Conservation (phyloP, 2,888 invertebrate genomes). For the Trachelus troglodyta region DNA sequence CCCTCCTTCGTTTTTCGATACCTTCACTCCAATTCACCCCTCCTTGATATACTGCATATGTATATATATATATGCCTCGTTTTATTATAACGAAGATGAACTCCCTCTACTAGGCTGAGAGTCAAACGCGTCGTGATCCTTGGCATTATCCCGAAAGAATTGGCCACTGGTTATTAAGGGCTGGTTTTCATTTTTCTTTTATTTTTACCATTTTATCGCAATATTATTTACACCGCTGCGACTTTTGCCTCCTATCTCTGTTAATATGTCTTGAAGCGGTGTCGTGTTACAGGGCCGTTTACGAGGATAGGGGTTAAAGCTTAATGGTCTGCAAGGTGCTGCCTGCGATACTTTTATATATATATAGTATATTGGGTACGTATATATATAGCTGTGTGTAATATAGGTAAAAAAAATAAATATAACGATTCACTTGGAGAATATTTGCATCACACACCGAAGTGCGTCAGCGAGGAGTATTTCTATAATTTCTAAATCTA, state of each 20-base stretch:
- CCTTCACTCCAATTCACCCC: constrained; percentile 8
- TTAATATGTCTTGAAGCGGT: background rate
- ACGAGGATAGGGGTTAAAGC: background rate
- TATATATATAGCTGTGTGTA: no score
- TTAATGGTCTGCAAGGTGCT: background rate
- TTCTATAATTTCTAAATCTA: background rate
- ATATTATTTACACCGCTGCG: background rate
- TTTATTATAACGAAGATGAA: background rate
- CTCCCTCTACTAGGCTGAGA: background rate
- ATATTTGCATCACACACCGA: background rate
- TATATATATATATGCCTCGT: background rate
- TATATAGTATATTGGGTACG: no score
- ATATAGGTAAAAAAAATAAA: no score
- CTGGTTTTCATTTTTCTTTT: background rate
- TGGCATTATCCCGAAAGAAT: background rate
- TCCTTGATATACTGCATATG: background rate
- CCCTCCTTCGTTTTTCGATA: constrained; percentile 29
- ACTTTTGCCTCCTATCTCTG: background rate
- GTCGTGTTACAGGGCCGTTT: background rate
- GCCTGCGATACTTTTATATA: background rate
- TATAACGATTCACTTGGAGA: background rate
- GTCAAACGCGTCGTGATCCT: background rate
- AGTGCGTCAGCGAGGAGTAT: background rate
- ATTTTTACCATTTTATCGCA: background rate
- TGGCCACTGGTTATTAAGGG: background rate